Evolutionary conservation across 1,140 invertebrate species (phyloP).

Genomic region (Psix sp.): DNA sequence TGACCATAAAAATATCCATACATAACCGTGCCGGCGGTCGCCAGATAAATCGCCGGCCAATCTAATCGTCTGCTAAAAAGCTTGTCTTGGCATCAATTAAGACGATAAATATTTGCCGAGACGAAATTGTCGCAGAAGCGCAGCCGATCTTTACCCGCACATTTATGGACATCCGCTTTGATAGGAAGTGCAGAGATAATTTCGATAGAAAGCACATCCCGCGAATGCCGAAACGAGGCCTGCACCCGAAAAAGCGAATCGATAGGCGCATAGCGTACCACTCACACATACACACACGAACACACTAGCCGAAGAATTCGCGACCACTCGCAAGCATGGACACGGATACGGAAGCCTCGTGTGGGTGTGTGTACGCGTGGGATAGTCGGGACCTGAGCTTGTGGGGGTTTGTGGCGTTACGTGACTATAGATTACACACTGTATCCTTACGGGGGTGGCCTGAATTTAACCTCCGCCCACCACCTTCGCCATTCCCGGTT

Average conservation of each 20-base stretch:
- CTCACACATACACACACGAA: conserved; percentile 28
- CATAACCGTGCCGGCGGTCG: conserved; percentile 13
- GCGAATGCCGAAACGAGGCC: conserved; percentile 70
- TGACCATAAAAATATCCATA: conserved; percentile 48
- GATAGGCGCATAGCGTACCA: conserved; percentile 71
- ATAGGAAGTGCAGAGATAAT: conserved; percentile 64
- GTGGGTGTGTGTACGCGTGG: conserved; percentile 21
- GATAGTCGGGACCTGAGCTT: neutral
- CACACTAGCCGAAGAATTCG: neutral
- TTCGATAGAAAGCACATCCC: conserved; percentile 63
- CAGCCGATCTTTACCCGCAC: conserved; percentile 37
- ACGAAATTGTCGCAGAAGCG: conserved; percentile 46
- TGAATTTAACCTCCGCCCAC: conserved; percentile 69
- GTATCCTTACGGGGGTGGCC: conserved; percentile 69
- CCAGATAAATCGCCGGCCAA: conserved; percentile 32
- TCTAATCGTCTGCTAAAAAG: conserved; percentile 47
- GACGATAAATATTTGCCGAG: conserved; percentile 42
- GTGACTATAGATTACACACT: conserved; percentile 70
- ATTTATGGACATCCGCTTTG: conserved; percentile 49
- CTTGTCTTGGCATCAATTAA: conserved; percentile 41
- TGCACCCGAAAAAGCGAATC: conserved; percentile 74
- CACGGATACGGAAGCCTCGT: conserved; percentile 23
- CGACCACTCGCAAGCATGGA: conserved; percentile 13
- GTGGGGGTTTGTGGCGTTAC: conserved; percentile 38
- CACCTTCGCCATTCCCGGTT: conserved; percentile 44